Base-by-base conservation (phyloP, 2,888 invertebrate genomes). In the Cheilosia impressa region DNA sequence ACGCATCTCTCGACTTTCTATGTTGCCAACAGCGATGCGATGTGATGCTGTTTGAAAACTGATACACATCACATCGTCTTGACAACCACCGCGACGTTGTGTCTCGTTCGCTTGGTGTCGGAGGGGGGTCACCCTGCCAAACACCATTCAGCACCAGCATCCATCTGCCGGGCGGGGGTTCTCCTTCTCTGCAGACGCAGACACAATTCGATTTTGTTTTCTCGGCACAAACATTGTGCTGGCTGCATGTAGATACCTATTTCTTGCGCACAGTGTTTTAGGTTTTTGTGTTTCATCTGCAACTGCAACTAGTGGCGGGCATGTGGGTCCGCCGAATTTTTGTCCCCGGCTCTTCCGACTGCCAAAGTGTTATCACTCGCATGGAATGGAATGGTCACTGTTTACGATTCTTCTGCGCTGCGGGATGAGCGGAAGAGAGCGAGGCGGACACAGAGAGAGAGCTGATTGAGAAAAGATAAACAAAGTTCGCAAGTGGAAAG, bases 401-500 rank as follows among this genome's bases (percentile, higher is more conserved):
- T 22, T 24, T 52, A 15, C 3, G 24, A 52, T 52, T 52, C 24
- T 47, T 17, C 47, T 6, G 43, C 10, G 47, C 47, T n/a, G 50
- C n/a, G 19, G 2, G 2, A 10, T 4, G 52, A 13, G 24, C 5
- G 52, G 19, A 10, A 13, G 15, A 19, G 52, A 24, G 17, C 41
- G 65, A 27, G 15, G 7, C 2, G 7, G 45, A 47, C 17, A 17
- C 15, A 24, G 50, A 38, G 65, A 41, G 68, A 55, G 55, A 27
- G 68, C 38, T 71, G 38, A 71, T 58, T 71, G 50, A 19, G 19
- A 24, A 58, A 50, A 77, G 58, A 77, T 62, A 77, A 62, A 53
- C 62, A 52, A 69, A 45, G 62, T 62, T 45, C 47, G 45, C 57
- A 77, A 62, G 27, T 62, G 69, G 62, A 77, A 76, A 76, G 76